Conservation (phyloP, 2,888 invertebrate genomes). For the Dynastes grantii region DNA sequence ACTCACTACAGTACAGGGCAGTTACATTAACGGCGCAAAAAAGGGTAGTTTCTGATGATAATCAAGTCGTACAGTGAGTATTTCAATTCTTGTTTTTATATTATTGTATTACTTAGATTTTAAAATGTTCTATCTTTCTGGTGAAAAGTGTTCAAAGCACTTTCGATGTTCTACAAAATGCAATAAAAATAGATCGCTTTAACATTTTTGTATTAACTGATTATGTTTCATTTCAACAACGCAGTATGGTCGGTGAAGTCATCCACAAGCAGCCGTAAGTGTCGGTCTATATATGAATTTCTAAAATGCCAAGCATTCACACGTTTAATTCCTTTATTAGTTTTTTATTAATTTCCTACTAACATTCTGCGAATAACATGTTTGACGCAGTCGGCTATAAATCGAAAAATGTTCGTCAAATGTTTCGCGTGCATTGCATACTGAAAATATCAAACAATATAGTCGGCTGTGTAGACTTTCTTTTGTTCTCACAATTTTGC, state of each 20-base stretch:
- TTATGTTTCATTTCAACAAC: constrained; percentile 63
- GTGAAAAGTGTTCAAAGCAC: neutral
- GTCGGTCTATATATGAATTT: constrained; percentile 48
- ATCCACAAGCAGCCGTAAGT: constrained; percentile 84
- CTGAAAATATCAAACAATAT: neutral
- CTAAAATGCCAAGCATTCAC: constrained; percentile 2
- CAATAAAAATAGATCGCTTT: neutral
- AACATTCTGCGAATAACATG: constrained; percentile 24
- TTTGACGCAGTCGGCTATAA: neutral
- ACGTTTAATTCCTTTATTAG: neutral
- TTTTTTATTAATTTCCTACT: constrained; percentile 20
- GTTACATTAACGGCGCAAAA: constrained; percentile 85
- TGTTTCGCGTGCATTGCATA: too few species aligned
- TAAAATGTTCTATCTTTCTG: neutral
- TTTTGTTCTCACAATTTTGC: constrained; percentile 10
- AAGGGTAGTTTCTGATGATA: constrained; percentile 77
- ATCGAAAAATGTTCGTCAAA: neutral
- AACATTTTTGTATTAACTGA: constrained; percentile 25
- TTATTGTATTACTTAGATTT: neutral
- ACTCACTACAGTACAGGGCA: constrained; percentile 87
- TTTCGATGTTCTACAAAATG: neutral
- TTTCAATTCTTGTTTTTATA: constrained; percentile 9
- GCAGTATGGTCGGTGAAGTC: constrained; percentile 81
- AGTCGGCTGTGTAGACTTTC: neutral
- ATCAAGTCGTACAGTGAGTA: constrained; percentile 86